Conservation (phyloP, 1,140 invertebrate genomes). For the Aleiodes sp. region DNA sequence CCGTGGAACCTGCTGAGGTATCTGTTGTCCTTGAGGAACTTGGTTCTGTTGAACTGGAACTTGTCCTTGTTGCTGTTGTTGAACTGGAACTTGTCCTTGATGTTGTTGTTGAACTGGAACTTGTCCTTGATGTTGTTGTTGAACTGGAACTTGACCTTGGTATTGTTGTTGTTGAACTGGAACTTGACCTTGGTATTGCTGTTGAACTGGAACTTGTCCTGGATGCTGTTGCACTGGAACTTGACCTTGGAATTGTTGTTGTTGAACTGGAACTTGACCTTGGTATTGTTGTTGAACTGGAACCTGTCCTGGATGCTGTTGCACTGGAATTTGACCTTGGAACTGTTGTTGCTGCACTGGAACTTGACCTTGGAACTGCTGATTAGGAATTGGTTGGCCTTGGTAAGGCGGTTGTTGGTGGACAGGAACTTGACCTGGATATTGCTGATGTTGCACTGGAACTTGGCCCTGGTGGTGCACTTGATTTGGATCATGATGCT, state of each 20-base stretch:
- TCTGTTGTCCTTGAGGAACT: slow-evolving; percentile 29
- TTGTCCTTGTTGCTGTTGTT: slow-evolving; percentile 47
- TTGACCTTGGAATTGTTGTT: too few relatives aligned
- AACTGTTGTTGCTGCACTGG: slow-evolving; percentile 43
- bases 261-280: too few relatives aligned
- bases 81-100: slow-evolving; percentile 50
- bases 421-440: slow-evolving; percentile 17
- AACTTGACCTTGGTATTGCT: too few relatives aligned
- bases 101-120: slow-evolving; percentile 56
- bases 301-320: slow-evolving; percentile 20
- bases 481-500: slow-evolving; percentile 30
- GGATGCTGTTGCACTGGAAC: slow-evolving; percentile 20
- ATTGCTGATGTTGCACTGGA: slow-evolving; percentile 32
- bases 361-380: slow-evolving; percentile 44
- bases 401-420: slow-evolving; percentile 41
- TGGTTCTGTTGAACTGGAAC: slow-evolving; percentile 41
- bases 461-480: slow-evolving; percentile 4
- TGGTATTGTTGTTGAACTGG: slow-evolving; percentile 40
- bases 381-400: slow-evolving; percentile 33
- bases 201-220: slow-evolving; percentile 25
- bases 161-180: too few relatives aligned
- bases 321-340: slow-evolving; percentile 39
- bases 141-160: too few relatives aligned
- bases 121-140: too few relatives aligned
- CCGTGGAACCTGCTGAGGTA: too few relatives aligned